Base-by-base conservation (phyloP, 2,888 invertebrate species). In the Pollenia griseotomentosa region DNA sequence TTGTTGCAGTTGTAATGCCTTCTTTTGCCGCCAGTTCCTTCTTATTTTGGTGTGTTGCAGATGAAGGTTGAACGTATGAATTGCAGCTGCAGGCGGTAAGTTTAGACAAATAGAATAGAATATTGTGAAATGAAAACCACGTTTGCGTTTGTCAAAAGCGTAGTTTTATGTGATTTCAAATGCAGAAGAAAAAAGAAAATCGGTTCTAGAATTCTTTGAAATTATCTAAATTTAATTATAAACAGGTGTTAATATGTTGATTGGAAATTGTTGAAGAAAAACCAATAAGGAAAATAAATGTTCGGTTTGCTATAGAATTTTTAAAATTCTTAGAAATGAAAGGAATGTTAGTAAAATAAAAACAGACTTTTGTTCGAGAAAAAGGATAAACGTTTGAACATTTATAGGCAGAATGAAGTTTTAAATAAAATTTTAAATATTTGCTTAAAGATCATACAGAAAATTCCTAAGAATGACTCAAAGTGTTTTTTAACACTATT, bases 1-100 rank as follows among this genome's bases (percentile, higher is more conserved):
- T 77, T 61, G 48, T 42, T 33, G 63, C 55, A 55, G 55, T 33
- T 65, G 65, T 40, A 57, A 12, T 51, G 16, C 19, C 42, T 55
- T 40, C 23, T 75, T 82, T 82, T 75, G 82, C 82, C 68, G 78
- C 74, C 61, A 78, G 57, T 33, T 75, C 75, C 48, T 73, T 73
- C 23, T 55, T 74, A 71, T 16, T 51, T 51, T 51, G 40, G 59
- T 59, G 68, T 74, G n/a, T 57, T 80, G 82, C 44, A 63, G 77
- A 79, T 55, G 71, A 61, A 63, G 80, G 65, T 48, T 53, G 46
- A 55, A 70, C 14, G 19, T 16, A 53, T 44, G 63, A 44, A 12
- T 70, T 78, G 83, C 85, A 86, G 78, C 83, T 87, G 88, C 88
- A 87, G 81, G 84, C 87, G 87, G 87, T 74, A 74, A 68, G 73